Conservation (phyloP, 2,113 vertebrate species). For the Echinops telfairi region DNA sequence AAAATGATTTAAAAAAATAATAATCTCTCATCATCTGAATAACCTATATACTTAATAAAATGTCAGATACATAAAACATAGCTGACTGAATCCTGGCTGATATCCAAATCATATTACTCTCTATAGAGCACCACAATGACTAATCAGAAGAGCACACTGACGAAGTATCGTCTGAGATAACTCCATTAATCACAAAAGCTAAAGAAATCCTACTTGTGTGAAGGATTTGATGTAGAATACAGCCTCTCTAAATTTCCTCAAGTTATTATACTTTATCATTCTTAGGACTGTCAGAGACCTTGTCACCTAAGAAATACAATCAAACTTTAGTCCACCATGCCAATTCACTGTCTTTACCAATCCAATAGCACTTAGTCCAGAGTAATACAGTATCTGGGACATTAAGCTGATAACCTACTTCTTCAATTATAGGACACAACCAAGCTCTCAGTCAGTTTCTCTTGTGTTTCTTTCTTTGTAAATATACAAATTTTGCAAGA, state of each 20-base stretch:
- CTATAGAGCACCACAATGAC: no score
- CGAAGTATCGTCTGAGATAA: neutral
- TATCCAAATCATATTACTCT: neutral
- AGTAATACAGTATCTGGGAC: neutral
- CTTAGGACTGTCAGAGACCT: neutral
- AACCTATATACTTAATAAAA: neutral
- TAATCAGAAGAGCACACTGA: neutral
- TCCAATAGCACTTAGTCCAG: neutral
- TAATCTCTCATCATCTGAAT: neutral
- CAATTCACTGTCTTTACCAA: neutral
- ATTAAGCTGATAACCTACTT: neutral
- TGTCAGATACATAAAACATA: constrained; percentile 5
- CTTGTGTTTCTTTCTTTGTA: neutral
- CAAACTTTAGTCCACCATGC: neutral
- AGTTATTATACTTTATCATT: neutral
- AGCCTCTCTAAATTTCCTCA: neutral
- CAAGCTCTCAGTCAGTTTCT: neutral
- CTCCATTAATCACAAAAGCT: neutral
- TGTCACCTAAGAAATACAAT: neutral
- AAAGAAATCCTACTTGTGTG: neutral
- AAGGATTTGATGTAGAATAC: neutral
- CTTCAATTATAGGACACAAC: constrained; percentile 14
- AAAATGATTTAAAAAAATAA: neutral
- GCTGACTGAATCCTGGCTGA: neutral
- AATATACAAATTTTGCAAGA: neutral